Evolutionary conservation across 2,113 vertebrate species (phyloP).

Genomic region (Paramisgurnus dabryanus): DNA sequence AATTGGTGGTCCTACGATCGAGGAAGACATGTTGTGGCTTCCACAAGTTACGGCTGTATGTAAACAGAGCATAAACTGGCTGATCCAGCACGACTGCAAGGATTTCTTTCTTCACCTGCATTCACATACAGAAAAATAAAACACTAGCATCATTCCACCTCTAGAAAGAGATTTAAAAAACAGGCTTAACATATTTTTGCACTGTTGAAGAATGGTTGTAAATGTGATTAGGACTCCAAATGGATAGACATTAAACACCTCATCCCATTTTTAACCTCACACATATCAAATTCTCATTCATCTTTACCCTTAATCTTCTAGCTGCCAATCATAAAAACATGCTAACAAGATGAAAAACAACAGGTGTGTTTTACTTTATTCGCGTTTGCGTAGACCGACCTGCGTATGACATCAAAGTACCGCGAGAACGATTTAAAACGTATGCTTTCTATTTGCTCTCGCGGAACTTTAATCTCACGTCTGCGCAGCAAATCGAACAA

Average conservation of each 20-base stretch:
- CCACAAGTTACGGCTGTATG: not conserved
- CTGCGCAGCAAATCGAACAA: too few relatives aligned
- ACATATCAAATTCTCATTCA: not conserved
- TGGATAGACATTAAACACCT: not conserved
- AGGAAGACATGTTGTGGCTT: slow-evolving; percentile 4
- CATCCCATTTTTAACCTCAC: not conserved
- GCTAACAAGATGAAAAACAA: not conserved
- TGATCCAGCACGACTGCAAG: slow-evolving; percentile 2
- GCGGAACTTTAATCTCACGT: too few relatives aligned
- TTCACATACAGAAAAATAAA: slow-evolving; percentile 9
- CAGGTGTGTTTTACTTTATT: too few relatives aligned
- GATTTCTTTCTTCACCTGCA: not conserved
- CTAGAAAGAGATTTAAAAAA: not conserved
- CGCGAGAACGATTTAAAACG: too few relatives aligned
- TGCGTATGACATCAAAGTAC: too few relatives aligned
- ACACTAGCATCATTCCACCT: not conserved
- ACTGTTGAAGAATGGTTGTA: not conserved
- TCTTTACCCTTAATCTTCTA: not conserved
- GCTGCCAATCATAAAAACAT: not conserved
- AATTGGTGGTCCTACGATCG: not conserved
- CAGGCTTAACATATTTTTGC: not conserved
- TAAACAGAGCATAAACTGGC: slow-evolving; percentile 5
- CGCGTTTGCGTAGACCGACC: too few relatives aligned
- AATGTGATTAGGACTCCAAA: not conserved
- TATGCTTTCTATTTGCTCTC: too few relatives aligned